Percentiles rank a stretch among this genome's conserved stretches.
Evolutionary conservation across 2,113 vertebrate genomes (phyloP).

Genomic region (Neodon shergylaensis): DNA sequence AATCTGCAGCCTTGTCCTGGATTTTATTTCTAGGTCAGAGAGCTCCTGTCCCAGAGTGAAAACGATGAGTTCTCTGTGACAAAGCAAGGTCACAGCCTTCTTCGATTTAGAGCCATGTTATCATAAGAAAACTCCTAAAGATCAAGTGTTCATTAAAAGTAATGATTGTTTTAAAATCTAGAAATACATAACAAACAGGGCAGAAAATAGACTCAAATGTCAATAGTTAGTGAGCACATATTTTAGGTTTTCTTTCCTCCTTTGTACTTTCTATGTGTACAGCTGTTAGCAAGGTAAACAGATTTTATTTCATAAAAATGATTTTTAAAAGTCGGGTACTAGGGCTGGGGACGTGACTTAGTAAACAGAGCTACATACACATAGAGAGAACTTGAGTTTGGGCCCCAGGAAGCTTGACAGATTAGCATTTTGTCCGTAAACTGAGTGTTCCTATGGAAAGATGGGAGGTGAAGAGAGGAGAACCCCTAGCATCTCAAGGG

Average conservation of each 20-base stretch:
- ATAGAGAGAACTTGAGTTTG: too few species aligned
- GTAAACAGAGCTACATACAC: not conserved
- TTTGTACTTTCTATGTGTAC: not conserved
- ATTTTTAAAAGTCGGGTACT: not conserved
- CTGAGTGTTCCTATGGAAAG: not conserved
- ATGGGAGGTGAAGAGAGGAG: not conserved
- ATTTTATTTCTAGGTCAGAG: not conserved
- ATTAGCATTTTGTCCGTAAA: not conserved
- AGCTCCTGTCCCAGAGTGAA: not conserved
- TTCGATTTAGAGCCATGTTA: not conserved
- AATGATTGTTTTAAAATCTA: constrained; percentile 33
- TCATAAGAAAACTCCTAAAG: constrained; percentile 5
- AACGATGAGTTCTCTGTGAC: not conserved
- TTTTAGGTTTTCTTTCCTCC: not conserved
- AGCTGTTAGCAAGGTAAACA: not conserved
- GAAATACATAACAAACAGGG: not conserved
- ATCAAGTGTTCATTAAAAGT: constrained; percentile 14
- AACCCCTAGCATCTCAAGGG: not conserved
- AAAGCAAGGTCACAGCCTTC: not conserved
- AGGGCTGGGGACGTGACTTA: not conserved
- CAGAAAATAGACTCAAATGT: not conserved
- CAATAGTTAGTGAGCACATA: not conserved
- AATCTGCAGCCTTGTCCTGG: not conserved
- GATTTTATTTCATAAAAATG: not conserved
- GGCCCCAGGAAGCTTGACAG: not conserved